A percentile compares a stretch with the other conserved stretches of the same genome.
These are phyloP conservation scores for Capromys pilorides DNA, from an alignment of 2,797 vertebrate species.

Conservation along the genomic window DNA sequence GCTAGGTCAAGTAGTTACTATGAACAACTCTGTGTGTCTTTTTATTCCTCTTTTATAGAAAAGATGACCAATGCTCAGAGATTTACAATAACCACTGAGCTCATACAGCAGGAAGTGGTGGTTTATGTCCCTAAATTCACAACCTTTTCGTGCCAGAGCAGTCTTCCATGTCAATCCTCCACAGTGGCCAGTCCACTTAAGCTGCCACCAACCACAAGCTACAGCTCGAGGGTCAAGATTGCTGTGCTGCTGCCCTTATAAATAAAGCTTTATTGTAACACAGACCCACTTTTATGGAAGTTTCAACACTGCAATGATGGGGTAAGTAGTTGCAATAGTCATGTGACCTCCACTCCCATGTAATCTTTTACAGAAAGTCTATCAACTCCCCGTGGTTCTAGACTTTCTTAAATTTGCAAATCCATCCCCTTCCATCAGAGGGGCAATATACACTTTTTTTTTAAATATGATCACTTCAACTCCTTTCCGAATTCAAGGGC, in stretches of 20 bases:
- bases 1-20: background rate
- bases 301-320: background rate
- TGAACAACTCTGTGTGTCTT: background rate
- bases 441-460: background rate
- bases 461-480: background rate
- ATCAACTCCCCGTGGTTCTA: background rate
- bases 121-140: background rate
- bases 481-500: constrained; percentile 35
- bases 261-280: background rate
- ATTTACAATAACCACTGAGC: background rate
- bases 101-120: background rate
- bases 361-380: background rate
- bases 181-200: background rate
- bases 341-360: background rate
- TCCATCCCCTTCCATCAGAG: background rate
- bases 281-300: background rate
- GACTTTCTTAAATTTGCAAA: background rate
- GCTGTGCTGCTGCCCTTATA: background rate
- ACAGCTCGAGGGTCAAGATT: background rate
- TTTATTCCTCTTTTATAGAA: background rate
- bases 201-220: too few species aligned
- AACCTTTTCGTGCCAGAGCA: background rate
- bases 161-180: background rate
- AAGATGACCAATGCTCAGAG: background rate
- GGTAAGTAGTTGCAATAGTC: background rate